A percentile compares a stretch with the other conserved stretches of the same genome.
phyloP scores from a whole-genome alignment of 1,140 invertebrate genomes.

The Glossosoma conforme region DNA sequence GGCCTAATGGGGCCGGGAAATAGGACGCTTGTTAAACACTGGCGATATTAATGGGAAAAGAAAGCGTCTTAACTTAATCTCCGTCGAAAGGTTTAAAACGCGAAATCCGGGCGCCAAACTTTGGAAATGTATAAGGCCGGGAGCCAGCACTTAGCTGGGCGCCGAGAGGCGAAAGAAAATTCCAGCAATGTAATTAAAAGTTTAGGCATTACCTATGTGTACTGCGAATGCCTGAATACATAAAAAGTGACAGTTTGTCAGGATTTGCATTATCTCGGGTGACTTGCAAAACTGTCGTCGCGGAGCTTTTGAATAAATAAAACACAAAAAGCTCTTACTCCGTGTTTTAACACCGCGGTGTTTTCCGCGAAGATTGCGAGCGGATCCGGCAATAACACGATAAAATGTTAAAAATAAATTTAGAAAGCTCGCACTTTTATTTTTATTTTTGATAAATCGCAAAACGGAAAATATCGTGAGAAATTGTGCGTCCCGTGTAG shows the following conservation, averaged over 20 bases:
- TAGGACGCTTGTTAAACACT: conserved; percentile 11
- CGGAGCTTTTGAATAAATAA: conserved; percentile 5
- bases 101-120: conserved; percentile 19
- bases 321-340: too few species aligned
- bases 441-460: too few species aligned
- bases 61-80: conserved; percentile 26
- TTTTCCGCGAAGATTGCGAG: too few species aligned
- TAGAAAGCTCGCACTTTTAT: too few species aligned
- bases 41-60: conserved; percentile 24
- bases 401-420: too few species aligned
- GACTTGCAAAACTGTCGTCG: conserved; percentile 11
- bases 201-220: conserved; percentile 17
- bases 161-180: conserved; percentile 9
- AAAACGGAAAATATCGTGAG: too few species aligned
- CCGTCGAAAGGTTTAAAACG: conserved; percentile 26
- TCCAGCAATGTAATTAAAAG: conserved; percentile 28
- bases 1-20: background rate
- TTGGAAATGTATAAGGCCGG: conserved; percentile 14
- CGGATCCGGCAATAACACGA: too few species aligned
- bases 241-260: conserved; percentile 27
- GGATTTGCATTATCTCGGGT: conserved; percentile 25
- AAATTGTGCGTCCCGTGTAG: conserved; percentile 2
- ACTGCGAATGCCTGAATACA: conserved; percentile 11
- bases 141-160: conserved; percentile 5
- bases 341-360: too few species aligned